A percentile compares a stretch with the other conserved stretches of the same genome.
These are phyloP conservation scores for Cataglyphis albicans DNA, from an alignment of 2,888 invertebrate genomes.

Conservation along the genomic window DNA sequence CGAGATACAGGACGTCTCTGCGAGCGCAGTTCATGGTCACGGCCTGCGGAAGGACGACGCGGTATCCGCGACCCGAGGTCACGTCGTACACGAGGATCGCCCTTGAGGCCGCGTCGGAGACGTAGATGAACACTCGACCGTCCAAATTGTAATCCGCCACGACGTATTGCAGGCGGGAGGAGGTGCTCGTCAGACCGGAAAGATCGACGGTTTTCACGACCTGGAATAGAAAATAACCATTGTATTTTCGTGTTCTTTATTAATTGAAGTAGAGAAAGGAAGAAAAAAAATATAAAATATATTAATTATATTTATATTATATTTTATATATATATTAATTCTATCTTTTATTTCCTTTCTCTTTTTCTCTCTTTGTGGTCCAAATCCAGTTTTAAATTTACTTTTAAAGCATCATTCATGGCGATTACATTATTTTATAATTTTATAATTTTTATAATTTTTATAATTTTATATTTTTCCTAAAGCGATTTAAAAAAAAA, in stretches of 20 bases:
- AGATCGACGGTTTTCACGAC: constrained; percentile 88
- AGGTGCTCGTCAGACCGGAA: constrained; percentile 86
- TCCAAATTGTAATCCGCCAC: constrained; percentile 88
- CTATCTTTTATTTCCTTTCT: background rate
- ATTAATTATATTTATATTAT: too few relatives aligned
- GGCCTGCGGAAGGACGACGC: constrained; percentile 89
- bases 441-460: too few relatives aligned
- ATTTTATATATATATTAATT: background rate
- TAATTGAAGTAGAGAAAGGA: background rate
- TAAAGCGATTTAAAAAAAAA: background rate
- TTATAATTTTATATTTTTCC: too few relatives aligned
- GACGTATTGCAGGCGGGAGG: constrained; percentile 88
- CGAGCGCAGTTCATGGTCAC: constrained; percentile 87
- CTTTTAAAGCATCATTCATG: background rate
- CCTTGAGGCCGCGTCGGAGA: constrained; percentile 86
- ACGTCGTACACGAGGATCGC: constrained; percentile 89
- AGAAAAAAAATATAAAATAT: too few relatives aligned
- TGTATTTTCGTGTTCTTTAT: background rate
- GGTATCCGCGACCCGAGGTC: constrained; percentile 88
- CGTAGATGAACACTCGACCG: constrained; percentile 86
- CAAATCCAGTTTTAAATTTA: background rate
- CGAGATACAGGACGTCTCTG: constrained; percentile 90
- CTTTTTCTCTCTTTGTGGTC: background rate
- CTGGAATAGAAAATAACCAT: constrained; percentile 58
- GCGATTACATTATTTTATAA: background rate